phyloP scores from a whole-genome alignment of 2,113 vertebrate species.

The Axis porcinus region DNA sequence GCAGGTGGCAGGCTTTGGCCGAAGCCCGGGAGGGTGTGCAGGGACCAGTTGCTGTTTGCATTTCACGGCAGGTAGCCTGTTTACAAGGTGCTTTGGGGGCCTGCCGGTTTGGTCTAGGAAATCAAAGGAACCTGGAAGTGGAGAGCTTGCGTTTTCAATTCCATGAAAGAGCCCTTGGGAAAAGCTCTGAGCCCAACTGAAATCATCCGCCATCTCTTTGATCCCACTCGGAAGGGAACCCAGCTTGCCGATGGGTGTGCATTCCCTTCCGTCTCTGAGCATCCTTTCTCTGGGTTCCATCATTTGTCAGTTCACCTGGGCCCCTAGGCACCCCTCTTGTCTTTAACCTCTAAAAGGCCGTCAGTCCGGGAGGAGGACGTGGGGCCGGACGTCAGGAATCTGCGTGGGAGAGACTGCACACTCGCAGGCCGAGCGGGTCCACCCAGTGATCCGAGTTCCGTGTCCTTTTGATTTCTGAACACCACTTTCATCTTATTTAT shows the following conservation, averaged over 20 bases:
- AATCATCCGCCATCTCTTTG: constrained; percentile 37
- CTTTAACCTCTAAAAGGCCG: background rate
- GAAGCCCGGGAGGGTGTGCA: background rate
- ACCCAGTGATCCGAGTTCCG: background rate
- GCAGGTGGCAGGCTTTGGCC: fast-evolving
- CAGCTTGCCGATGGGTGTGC: constrained; percentile 43
- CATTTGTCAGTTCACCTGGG: background rate
- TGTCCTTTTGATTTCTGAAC: background rate
- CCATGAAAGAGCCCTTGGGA: background rate
- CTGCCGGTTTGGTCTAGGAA: background rate
- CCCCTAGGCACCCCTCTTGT: constrained; percentile 24
- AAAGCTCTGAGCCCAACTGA: fast-evolving
- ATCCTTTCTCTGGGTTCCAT: background rate
- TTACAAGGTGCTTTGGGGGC: background rate
- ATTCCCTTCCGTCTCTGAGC: background rate
- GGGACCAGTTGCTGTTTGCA: background rate
- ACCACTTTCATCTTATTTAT: constrained; percentile 66
- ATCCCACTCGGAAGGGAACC: constrained; percentile 55
- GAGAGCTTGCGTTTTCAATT: background rate
- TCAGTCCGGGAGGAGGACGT: fast-evolving
- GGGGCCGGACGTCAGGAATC: background rate
- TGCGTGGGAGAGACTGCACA: background rate
- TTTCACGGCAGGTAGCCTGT: background rate
- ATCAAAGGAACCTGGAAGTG: background rate
- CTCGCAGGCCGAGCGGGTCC: background rate